Percentiles rank a stretch among this genome's conserved stretches.
Evolutionary conservation across 1,140 invertebrate species (phyloP).

Genomic region (Dendroctonus valens): DNA sequence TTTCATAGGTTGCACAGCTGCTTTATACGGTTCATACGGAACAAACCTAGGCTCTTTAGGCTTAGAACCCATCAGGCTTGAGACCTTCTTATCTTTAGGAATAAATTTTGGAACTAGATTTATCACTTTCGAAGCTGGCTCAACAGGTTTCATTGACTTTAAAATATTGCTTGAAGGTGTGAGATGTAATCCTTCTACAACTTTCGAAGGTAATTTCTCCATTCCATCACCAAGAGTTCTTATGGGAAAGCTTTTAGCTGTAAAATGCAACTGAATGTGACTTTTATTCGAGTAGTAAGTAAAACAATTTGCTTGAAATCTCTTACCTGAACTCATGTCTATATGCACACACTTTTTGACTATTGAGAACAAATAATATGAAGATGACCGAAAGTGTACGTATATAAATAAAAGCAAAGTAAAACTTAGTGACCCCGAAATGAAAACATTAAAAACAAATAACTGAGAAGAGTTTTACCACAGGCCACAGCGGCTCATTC

Average conservation of each 20-base stretch:
- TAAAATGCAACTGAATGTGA: no score
- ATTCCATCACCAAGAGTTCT: slow-evolving; percentile 49
- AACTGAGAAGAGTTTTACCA: no score
- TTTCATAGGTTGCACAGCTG: slow-evolving; percentile 75
- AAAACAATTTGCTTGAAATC: no score
- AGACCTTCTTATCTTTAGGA: slow-evolving; percentile 41
- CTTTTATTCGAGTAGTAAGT: no score
- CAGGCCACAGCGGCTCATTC: no score
- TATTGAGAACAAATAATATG: no score
- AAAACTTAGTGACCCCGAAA: no score
- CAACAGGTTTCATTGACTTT: slow-evolving; percentile 43
- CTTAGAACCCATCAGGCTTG: slow-evolving; percentile 50
- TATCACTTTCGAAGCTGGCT: slow-evolving; percentile 41
- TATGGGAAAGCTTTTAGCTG: background rate
- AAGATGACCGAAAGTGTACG: no score
- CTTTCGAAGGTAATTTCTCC: slow-evolving; percentile 40
- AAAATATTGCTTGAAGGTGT: slow-evolving; percentile 36
- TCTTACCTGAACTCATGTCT: no score
- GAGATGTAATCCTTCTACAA: slow-evolving; percentile 26
- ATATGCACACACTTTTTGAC: no score
- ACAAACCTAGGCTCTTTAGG: slow-evolving; percentile 80
- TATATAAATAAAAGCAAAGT: no score
- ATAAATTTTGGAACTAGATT: slow-evolving; percentile 46
- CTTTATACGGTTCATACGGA: slow-evolving; percentile 86
- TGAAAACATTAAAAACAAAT: no score